Conservation (phyloP, 2,888 invertebrate genomes). For the Helicoverpa assulta region DNA sequence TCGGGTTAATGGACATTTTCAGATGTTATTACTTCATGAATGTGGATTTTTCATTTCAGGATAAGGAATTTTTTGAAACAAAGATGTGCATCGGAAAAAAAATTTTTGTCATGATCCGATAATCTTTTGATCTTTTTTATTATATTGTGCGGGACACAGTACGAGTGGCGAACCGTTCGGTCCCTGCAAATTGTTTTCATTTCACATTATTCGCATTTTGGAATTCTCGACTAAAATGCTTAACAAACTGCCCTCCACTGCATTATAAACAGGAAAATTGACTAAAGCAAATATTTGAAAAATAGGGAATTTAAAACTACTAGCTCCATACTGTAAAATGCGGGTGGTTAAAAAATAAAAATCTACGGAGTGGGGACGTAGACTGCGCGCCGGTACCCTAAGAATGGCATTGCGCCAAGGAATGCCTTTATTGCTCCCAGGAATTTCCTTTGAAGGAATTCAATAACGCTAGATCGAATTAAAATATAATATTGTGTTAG, state of each 20-base stretch:
- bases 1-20: conserved; percentile 53
- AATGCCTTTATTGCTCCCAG: conserved; percentile 84
- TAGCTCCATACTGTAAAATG: conserved; percentile 45
- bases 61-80: conserved; percentile 18
- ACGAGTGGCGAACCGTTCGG: not conserved
- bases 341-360: conserved; percentile 62
- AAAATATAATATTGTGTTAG: conserved; percentile 72
- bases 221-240: not conserved
- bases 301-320: conserved; percentile 31
- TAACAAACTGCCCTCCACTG: not conserved
- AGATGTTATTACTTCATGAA: conserved; percentile 44
- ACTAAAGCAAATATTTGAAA: conserved; percentile 7
- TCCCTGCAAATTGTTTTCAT: not conserved
- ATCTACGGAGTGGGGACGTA: conserved; percentile 41
- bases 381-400: conserved; percentile 49
- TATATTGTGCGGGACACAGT: too few relatives aligned
- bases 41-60: conserved; percentile 22
- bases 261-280: not conserved
- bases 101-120: not conserved
- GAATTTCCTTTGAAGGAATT: conserved; percentile 77
- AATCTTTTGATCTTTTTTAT: too few relatives aligned
- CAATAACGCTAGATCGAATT: conserved; percentile 79
- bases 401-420: conserved; percentile 79
- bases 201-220: not conserved
- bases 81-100: conserved; percentile 10